Percentiles rank a stretch among this genome's conserved stretches.
phyloP scores from a whole-genome alignment of 2,113 vertebrate species.

The crab-eating macaque (Macaca fascicularis) region DNA sequence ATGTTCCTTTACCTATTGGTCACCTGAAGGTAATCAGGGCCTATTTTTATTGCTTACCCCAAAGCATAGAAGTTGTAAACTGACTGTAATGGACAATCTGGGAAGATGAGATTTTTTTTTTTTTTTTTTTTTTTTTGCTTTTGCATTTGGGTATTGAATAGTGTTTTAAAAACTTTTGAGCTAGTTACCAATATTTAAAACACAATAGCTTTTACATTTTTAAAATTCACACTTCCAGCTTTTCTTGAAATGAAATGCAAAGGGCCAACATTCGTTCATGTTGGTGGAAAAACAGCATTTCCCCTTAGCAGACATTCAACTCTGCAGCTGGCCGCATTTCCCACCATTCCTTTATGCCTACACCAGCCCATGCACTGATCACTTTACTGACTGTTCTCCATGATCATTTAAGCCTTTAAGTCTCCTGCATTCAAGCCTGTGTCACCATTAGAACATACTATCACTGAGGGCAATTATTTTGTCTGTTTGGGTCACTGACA shows the following conservation, averaged over 20 bases:
- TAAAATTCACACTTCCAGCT: background rate
- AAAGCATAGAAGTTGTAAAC: background rate
- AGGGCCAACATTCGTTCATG: background rate
- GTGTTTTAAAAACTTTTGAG: background rate
- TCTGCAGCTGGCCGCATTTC: background rate
- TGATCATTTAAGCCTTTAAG: no score
- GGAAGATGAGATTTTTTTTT: background rate
- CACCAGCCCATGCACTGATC: background rate
- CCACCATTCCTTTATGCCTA: background rate
- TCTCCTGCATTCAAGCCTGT: background rate
- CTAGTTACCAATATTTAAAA: background rate
- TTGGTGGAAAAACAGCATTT: background rate
- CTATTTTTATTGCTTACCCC: background rate
- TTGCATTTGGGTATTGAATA: background rate
- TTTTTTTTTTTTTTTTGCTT: background rate
- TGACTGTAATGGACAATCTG: background rate
- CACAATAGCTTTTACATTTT: background rate
- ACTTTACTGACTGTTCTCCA: background rate
- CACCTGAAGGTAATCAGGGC: background rate
- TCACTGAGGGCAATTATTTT: background rate
- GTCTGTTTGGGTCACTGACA: background rate
- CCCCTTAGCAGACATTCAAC: rapidly evolving
- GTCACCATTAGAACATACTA: background rate
- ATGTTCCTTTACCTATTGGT: background rate
- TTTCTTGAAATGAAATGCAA: background rate